Percentiles rank a stretch among this genome's conserved stretches.
Evolutionary conservation across 1,140 invertebrate species (phyloP).

Genomic region (Trichonephila clavipes): DNA sequence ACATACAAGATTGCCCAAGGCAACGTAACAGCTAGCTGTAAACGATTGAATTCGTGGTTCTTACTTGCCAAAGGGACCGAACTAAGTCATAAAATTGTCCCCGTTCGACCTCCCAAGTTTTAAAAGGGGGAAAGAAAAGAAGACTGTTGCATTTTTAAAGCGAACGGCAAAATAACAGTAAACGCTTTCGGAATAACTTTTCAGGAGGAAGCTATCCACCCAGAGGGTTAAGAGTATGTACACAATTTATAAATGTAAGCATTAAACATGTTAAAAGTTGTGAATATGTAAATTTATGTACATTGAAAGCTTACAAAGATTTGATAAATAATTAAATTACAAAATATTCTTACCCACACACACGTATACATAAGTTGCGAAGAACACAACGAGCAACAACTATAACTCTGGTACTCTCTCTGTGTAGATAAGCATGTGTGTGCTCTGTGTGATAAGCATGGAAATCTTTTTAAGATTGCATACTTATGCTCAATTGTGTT

Average conservation of each 20-base stretch:
- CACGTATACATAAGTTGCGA: neutral
- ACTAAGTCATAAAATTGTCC: no score
- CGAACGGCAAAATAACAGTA: no score
- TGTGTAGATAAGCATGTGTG: neutral
- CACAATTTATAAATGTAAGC: neutral
- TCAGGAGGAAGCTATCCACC: no score
- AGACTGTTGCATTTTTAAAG: no score
- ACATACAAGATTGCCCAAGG: no score
- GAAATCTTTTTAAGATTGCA: neutral
- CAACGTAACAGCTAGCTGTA: no score
- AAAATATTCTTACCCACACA: neutral
- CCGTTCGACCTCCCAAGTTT: no score
- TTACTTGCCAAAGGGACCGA: no score
- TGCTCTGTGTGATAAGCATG: neutral
- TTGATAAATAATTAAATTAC: neutral
- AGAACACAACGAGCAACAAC: conserved; percentile 8
- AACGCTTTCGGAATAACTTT: no score
- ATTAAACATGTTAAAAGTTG: neutral
- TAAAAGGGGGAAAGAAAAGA: no score
- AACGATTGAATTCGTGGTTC: no score
- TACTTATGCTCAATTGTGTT: neutral
- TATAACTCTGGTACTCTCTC: neutral
- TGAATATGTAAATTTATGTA: neutral
- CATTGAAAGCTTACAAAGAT: neutral
- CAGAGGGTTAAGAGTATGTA: no score